Evolutionary conservation across 2,888 invertebrate genomes (phyloP), one percentile per base, ranked within the genome.

Genomic region (Julus scanicus): DNA sequence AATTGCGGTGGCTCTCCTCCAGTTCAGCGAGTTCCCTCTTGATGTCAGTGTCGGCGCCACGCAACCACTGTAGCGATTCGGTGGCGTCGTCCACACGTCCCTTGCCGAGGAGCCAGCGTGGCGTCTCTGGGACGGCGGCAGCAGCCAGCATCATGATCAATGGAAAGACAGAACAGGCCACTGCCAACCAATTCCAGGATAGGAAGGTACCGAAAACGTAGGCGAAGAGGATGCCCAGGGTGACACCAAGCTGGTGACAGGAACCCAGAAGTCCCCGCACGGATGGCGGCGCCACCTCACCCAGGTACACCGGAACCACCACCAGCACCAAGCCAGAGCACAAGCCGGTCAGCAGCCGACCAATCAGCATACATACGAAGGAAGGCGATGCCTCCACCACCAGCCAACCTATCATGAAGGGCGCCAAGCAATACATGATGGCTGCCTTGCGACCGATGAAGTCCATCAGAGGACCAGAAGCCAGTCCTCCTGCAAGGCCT

Each of bases 261-360:
- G 96, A 96, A 4, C 98, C 98, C 49, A 99, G 93, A 17, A 96
- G 95, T 9, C 99, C 99, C 89, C 99, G 94, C 15, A 97, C 96
- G 93, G 98, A 97, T 1, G 98, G 96, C 91, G 98, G 97, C 53
- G 98, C 94, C 0, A 71, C 11, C 8, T 71, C 71, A 5, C 71
- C 29, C 8, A 71, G 6, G 71, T 29, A 71, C 20, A 29, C 29
- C 8, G 71, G 71, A 17, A 20, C 20, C 8, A 71, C 11, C 8
- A 71, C 71, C 1, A 29, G 29, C 8, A 29, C 20, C 9, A 71
- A 9, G 20, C 71, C 71, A 9, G 20, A 9, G 71, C 71, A 20
- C 20, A 71, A 5, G 20, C 71, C 71, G 4, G 71, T 71, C 2
- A 71, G 2, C 8, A 9, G 5, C 8, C 71, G 15, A 3, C 71